Conservation (phyloP, 1,140 invertebrate genomes). For the Saccostrea echinata region DNA sequence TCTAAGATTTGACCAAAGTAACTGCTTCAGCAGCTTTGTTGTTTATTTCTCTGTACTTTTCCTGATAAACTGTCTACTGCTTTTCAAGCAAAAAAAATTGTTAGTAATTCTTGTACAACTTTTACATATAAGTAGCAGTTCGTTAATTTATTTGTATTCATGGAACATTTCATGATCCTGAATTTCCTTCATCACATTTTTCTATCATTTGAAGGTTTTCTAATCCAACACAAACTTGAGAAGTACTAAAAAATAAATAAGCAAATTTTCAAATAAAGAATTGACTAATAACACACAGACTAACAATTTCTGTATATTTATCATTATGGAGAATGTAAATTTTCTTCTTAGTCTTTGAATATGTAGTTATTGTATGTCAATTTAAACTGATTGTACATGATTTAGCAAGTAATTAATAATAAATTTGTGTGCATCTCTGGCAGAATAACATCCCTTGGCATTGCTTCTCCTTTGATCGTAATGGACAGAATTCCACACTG, state of each 20-base stretch:
- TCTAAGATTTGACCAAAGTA: background rate
- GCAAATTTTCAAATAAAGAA: background rate
- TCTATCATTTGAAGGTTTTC: background rate
- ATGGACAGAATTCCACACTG: background rate
- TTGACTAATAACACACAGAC: conserved; percentile 4
- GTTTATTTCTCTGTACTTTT: background rate
- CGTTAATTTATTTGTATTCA: background rate
- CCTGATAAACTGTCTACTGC: background rate
- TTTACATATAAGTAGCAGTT: background rate
- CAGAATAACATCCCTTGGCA: conserved; percentile 65
- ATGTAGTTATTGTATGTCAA: background rate
- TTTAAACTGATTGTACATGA: background rate
- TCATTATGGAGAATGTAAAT: too few species aligned
- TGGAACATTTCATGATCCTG: background rate
- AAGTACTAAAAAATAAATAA: background rate
- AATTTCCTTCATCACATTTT: background rate
- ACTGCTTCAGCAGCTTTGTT: background rate
- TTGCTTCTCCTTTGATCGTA: conserved; percentile 67
- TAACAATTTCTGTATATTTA: conserved; percentile 12
- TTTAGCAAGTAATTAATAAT: background rate
- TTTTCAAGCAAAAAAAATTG: background rate
- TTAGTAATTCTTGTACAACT: background rate
- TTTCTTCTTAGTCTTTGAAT: too few species aligned
- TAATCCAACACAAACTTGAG: background rate
- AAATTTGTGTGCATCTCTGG: conserved; percentile 17